phyloP scores from a whole-genome alignment of 2,797 vertebrate genomes.

The Prionace glauca region DNA sequence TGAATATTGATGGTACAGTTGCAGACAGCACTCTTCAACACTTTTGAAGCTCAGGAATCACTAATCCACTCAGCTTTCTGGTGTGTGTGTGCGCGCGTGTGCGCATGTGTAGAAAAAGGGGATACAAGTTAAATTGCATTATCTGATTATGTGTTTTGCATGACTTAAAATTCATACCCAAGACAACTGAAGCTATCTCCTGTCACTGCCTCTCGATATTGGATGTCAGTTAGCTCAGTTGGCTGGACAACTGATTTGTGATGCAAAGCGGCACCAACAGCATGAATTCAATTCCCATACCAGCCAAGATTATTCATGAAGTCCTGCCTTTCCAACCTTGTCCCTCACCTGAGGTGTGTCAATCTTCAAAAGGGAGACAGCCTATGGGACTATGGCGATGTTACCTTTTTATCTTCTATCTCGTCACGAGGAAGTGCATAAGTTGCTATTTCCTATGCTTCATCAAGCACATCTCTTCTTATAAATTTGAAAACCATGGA shows the following conservation, averaged over 20 bases:
- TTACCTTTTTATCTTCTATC: no score
- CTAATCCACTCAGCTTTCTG: neutral
- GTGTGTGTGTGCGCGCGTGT: no score
- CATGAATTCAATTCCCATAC: no score
- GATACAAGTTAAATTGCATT: neutral
- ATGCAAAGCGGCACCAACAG: no score
- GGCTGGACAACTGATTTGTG: no score
- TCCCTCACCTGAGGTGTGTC: no score
- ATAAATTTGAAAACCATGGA: neutral
- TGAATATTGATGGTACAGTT: neutral
- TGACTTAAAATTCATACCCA: neutral
- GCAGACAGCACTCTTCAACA: neutral
- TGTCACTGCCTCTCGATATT: neutral
- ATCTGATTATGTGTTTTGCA: neutral
- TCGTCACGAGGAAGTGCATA: neutral
- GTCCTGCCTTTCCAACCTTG: no score
- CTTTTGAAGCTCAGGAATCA: neutral
- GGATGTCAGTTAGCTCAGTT: no score
- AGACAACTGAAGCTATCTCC: neutral
- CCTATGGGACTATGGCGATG: no score
- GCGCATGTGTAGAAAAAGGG: neutral
- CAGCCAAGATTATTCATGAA: no score
- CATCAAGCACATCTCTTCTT: neutral
- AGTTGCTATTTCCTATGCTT: neutral
- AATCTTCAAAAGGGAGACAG: no score